These are phyloP conservation scores for Cataglyphis cursor DNA, from an alignment of 2,888 invertebrate genomes.

Conservation along the genomic window DNA sequence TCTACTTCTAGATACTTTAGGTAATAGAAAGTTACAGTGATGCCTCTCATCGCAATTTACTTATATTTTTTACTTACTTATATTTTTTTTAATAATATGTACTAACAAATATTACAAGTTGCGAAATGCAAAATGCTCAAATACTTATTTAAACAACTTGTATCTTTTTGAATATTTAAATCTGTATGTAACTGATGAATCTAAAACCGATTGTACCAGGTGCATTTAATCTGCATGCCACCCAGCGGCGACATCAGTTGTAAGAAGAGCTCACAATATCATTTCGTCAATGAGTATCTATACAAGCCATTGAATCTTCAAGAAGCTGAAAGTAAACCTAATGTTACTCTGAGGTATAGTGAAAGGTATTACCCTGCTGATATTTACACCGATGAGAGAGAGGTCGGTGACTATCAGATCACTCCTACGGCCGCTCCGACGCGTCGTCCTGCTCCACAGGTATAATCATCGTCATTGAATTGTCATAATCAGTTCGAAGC, in stretches of 20 bases:
- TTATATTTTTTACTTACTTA: background rate
- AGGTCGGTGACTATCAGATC: constrained; percentile 82
- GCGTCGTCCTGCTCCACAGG: constrained; percentile 79
- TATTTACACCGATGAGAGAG: constrained; percentile 88
- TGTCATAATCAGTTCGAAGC: background rate
- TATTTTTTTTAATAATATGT: background rate
- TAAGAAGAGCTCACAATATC: constrained; percentile 95
- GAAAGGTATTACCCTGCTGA: constrained; percentile 94
- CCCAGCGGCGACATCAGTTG: constrained; percentile 96
- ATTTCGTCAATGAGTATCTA: constrained; percentile 96
- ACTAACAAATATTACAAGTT: background rate
- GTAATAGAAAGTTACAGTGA: background rate
- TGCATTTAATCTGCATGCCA: constrained; percentile 97
- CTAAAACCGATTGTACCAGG: constrained; percentile 87
- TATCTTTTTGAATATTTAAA: background rate
- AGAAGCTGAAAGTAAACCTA: constrained; percentile 93
- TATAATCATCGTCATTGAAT: constrained; percentile 50
- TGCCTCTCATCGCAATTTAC: background rate
- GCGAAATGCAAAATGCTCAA: background rate
- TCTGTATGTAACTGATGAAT: background rate
- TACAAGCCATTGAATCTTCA: constrained; percentile 95
- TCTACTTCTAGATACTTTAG: background rate
- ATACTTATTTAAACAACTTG: background rate
- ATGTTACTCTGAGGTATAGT: constrained; percentile 92
- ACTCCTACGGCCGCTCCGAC: constrained; percentile 79